Conservation (phyloP, 2,797 vertebrate genomes). For the Tolypeutes matacus region DNA sequence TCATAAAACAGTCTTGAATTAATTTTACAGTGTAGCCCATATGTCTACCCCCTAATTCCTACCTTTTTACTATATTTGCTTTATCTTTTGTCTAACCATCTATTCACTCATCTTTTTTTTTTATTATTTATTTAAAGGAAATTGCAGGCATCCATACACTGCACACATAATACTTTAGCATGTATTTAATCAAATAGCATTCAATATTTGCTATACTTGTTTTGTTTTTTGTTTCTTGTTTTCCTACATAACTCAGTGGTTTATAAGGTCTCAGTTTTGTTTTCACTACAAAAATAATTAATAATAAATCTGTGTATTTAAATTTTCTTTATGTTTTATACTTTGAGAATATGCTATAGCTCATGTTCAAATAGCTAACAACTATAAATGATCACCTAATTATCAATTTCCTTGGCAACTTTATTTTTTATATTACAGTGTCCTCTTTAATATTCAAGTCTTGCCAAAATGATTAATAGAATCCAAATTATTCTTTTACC, state of each 20-base stretch:
- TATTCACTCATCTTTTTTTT: not conserved
- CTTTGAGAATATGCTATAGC: not conserved
- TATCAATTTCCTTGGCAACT: slow-evolving; percentile 45
- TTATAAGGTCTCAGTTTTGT: too few species aligned
- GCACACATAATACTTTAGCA: not conserved
- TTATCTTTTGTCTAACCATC: not conserved
- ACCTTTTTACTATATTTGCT: not conserved
- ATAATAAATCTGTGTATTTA: too few species aligned
- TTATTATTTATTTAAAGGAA: not conserved
- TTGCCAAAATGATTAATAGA: slow-evolving; percentile 56
- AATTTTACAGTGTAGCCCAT: not conserved
- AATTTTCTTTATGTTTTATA: slow-evolving; percentile 38
- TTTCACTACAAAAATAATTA: too few species aligned
- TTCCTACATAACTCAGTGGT: too few species aligned
- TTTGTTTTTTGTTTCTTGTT: too few species aligned
- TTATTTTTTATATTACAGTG: slow-evolving; percentile 27
- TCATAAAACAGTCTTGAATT: not conserved
- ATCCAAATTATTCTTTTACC: slow-evolving; percentile 52
- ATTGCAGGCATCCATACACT: not conserved
- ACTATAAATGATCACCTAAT: slow-evolving; percentile 5
- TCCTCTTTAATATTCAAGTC: not conserved
- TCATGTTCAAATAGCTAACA: slow-evolving; percentile 21
- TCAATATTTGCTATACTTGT: not conserved
- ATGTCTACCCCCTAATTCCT: not conserved
- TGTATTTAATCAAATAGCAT: not conserved